Evolutionary conservation across 2,797 vertebrate species (phyloP).

Genomic region (Balearica regulorum): DNA sequence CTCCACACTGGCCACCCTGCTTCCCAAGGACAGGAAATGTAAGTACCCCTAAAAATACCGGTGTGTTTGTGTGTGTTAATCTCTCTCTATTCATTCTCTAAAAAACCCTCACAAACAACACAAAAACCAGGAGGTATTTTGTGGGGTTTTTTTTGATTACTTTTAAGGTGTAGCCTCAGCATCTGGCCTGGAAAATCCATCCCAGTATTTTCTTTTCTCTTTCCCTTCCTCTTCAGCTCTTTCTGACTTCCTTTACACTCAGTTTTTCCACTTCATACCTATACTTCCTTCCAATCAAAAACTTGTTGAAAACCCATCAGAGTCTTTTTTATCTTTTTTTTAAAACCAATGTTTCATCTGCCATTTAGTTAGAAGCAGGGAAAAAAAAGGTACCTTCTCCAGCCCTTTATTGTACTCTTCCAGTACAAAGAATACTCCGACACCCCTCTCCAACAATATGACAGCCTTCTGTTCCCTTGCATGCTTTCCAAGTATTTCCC

Average conservation of each 20-base stretch:
- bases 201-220: neutral
- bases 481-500: conserved; percentile 51
- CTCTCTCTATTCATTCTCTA: neutral
- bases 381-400: neutral
- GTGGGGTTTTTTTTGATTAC: neutral
- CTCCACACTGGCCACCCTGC: neutral
- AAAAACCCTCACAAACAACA: neutral
- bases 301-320: neutral
- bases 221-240: neutral
- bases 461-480: conserved; percentile 40
- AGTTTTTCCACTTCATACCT: neutral
- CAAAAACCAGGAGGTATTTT: neutral
- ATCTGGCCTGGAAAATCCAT: neutral
- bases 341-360: neutral
- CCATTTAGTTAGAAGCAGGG: neutral
- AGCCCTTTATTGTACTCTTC: neutral
- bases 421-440: neutral
- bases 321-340: neutral
- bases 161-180: neutral
- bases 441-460: neutral
- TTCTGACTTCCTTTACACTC: neutral
- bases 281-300: neutral
- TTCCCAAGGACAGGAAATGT: neutral
- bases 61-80: neutral
- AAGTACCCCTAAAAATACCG: neutral